phyloP scores from a whole-genome alignment of 2,113 vertebrate genomes.

The Chinchilla lanigera region DNA sequence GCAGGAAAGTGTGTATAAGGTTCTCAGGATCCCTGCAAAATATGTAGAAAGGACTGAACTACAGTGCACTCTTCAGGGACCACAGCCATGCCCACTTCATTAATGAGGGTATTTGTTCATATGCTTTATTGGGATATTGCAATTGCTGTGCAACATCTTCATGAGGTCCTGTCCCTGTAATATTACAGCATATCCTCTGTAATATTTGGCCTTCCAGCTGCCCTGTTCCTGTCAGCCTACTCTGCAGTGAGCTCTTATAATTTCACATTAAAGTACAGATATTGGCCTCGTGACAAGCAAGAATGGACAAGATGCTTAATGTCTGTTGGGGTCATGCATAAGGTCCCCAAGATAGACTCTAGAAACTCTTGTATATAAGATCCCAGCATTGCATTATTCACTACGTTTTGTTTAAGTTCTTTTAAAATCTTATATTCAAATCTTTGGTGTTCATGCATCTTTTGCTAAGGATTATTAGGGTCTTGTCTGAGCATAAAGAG shows the following conservation, averaged over 20 bases:
- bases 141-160: neutral
- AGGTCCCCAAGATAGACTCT: neutral
- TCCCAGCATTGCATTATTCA: neutral
- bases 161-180: no score
- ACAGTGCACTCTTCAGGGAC: neutral
- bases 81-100: neutral
- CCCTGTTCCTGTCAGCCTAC: neutral
- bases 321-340: neutral
- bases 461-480: neutral
- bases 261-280: neutral
- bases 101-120: neutral
- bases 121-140: neutral
- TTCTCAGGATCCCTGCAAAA: neutral
- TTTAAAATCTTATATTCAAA: neutral
- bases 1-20: neutral
- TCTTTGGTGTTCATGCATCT: neutral
- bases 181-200: neutral
- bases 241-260: neutral
- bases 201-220: neutral
- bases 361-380: neutral
- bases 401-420: neutral
- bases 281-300: neutral
- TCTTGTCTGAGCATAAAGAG: neutral
- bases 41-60: neutral
- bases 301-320: neutral